These are phyloP conservation scores for Alouatta palliata DNA, from an alignment of 2,113 vertebrate genomes.

Conservation along the genomic window DNA sequence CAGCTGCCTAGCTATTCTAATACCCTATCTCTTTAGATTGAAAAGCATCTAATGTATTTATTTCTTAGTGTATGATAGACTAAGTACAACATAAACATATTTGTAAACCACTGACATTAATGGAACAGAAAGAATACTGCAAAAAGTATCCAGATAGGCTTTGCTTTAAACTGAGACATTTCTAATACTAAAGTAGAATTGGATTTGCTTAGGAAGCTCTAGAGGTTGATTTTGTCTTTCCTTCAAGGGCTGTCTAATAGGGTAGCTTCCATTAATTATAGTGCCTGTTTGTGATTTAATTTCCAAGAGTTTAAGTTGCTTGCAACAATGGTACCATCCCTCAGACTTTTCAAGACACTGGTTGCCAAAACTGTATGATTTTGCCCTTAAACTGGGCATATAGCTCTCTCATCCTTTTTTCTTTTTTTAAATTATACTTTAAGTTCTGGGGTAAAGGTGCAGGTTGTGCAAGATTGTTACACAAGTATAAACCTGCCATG, in stretches of 20 bases:
- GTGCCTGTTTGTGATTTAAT: not conserved
- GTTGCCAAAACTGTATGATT: not conserved
- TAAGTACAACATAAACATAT: not conserved
- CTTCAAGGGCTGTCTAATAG: not conserved
- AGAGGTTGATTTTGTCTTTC: not conserved
- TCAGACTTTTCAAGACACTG: not conserved
- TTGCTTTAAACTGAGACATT: not conserved
- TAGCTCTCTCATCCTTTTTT: not conserved
- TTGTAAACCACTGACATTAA: conserved; percentile 3
- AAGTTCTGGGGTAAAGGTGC: too few relatives aligned
- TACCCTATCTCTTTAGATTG: not conserved
- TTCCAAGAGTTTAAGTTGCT: not conserved
- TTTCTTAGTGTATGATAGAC: not conserved
- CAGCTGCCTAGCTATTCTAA: conserved; percentile 1
- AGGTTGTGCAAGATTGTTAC: too few relatives aligned
- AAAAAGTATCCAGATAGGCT: not conserved
- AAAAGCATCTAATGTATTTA: conserved; percentile 23
- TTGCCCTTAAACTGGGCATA: not conserved
- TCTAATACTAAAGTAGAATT: not conserved
- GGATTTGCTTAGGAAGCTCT: not conserved
- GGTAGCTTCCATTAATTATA: not conserved
- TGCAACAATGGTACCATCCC: not conserved
- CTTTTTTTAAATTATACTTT: not conserved
- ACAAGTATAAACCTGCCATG: too few relatives aligned
- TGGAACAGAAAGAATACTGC: not conserved